Evolutionary conservation across 1,140 invertebrate species (phyloP), one percentile per base, ranked within the genome.

Genomic region (Caenorhabditis latens): DNA sequence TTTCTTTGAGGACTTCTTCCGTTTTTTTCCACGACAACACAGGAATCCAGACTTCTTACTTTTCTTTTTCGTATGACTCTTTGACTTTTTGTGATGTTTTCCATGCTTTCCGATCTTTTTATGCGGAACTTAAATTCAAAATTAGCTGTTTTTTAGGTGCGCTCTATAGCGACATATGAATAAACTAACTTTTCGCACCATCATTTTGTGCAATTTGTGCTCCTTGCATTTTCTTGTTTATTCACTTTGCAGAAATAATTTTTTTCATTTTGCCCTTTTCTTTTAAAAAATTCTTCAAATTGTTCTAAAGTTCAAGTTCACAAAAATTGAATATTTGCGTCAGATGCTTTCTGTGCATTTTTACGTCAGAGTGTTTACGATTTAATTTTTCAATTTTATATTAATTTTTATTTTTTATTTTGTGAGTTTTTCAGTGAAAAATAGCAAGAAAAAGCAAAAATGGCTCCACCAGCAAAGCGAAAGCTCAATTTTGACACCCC

Each of bases 21-120:
- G 46, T 9, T 79, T 79, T 9, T 79, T 79, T 13, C 71, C 46
- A 50, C 71, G 71, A 79, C 71, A 79, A 42, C 71, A 79, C 46
- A 79, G 11, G 14, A 79, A 50, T 24, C 71, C 71, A 8, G 67
- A 46, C 40, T 50, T 50, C 14, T 79, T 79, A 6, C 14, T 46
- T 24, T 53, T 53, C 6, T 46, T 53, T 32, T n/a, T 19, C 16
- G 32, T 32, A 32, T 32, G 32, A 32, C 32, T 32, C 32, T 32
- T 32, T 32, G 71, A 79, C n/a, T 48, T 79, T 79, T 42, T 79
- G 71, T 50, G 43, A n/a, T 79, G 67, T 8, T 40, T 6, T 13
- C 40, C 40, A 71, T 71, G 40, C 46, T 71, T 71, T 8, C 13
- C 21, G 32, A 32, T 71, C 42, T 71, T 71, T 16, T 46, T 46